These are phyloP conservation scores for Diabrotica balteata DNA, from an alignment of 2,888 invertebrate genomes.

Conservation along the genomic window DNA sequence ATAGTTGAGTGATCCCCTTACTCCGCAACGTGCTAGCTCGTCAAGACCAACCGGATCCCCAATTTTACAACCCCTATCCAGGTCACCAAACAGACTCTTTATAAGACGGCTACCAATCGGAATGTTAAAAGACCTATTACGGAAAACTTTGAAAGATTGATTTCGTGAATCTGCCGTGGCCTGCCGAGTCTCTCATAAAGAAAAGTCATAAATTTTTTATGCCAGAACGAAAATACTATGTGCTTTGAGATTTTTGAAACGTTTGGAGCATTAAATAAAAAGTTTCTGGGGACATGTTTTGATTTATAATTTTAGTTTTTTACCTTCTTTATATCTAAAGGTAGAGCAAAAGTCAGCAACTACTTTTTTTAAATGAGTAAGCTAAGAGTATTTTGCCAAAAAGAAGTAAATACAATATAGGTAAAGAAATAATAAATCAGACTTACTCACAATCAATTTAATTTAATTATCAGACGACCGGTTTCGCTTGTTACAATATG, in stretches of 20 bases:
- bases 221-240: constrained; percentile 40
- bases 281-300: constrained; percentile 4
- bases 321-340: too few species aligned
- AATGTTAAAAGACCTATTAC: constrained; percentile 36
- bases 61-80: constrained; percentile 37
- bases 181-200: constrained; percentile 39
- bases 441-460: too few species aligned
- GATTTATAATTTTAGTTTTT: constrained; percentile 22
- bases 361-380: too few species aligned
- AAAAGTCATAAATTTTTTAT: constrained; percentile 52
- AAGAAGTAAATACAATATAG: too few species aligned
- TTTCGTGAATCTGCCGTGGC: constrained; percentile 37
- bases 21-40: constrained; percentile 3
- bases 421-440: too few species aligned
- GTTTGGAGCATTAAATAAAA: constrained; percentile 45
- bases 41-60: constrained; percentile 11
- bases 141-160: constrained; percentile 42
- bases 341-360: too few species aligned
- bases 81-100: constrained; percentile 34
- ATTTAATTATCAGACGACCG: too few species aligned
- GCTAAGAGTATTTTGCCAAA: too few species aligned
- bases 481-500: too few species aligned
- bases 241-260: constrained; percentile 47
- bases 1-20: constrained; percentile 17
- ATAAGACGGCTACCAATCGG: constrained; percentile 32